phyloP scores from a whole-genome alignment of 2,888 invertebrate species.

The Thera britannica region DNA sequence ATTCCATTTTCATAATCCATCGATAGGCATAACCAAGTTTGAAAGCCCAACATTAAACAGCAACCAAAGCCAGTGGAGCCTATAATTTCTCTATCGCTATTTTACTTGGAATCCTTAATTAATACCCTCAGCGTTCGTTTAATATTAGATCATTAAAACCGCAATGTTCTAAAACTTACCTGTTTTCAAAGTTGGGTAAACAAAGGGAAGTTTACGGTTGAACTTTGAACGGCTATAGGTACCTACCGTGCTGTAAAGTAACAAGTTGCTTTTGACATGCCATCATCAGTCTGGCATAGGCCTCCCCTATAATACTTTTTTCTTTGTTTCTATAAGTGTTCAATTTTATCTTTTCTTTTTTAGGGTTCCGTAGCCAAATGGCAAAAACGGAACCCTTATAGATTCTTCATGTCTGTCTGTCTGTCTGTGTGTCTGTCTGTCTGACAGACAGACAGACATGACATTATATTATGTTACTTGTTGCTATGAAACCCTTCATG shows the following conservation, averaged over 20 bases:
- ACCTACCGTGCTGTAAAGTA: constrained; percentile 27
- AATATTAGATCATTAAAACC: constrained; percentile 85
- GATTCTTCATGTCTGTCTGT: too few species aligned
- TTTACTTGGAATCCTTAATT: constrained; percentile 79
- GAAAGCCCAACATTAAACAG: constrained; percentile 27
- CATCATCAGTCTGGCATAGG: too few species aligned
- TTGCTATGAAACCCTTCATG: too few species aligned
- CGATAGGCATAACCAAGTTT: constrained; percentile 26
- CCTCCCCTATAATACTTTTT: too few species aligned
- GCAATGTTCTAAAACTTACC: constrained; percentile 82
- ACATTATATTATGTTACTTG: too few species aligned
- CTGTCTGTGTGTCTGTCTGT: too few species aligned
- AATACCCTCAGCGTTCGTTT: constrained; percentile 80
- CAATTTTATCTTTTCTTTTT: too few species aligned
- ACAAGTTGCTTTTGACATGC: constrained; percentile 7
- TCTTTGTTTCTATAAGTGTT: too few species aligned
- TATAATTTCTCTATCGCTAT: constrained; percentile 72
- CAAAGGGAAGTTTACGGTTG: constrained; percentile 77
- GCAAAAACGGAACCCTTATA: too few species aligned
- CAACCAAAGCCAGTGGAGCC: constrained; percentile 47
- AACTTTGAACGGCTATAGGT: constrained; percentile 69
- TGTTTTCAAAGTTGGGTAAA: constrained; percentile 80
- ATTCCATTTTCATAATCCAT: constrained; percentile 1
- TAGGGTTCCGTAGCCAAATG: too few species aligned
- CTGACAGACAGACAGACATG: too few species aligned